Conservation (phyloP, 2,113 vertebrate genomes). For the Chitala chitala region DNA sequence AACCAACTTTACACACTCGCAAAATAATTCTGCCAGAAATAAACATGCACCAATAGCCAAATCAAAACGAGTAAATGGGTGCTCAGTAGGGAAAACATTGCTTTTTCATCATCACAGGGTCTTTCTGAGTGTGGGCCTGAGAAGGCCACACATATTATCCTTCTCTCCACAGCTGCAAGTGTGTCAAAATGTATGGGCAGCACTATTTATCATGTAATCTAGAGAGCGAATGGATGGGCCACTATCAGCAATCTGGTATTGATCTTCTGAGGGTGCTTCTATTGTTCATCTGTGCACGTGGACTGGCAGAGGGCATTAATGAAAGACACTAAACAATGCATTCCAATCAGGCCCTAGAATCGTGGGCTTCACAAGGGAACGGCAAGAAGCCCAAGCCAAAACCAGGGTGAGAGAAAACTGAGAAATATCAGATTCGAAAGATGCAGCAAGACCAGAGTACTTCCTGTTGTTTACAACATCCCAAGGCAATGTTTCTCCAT, state of each 20-base stretch:
- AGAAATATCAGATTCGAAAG: neutral
- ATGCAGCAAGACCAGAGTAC: neutral
- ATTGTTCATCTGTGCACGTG: slow-evolving; percentile 91
- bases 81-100: neutral
- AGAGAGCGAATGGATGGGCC: slow-evolving; percentile 89
- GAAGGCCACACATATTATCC: slow-evolving; percentile 53
- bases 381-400: slow-evolving; percentile 13
- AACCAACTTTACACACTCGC: neutral
- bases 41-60: too few relatives aligned
- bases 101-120: slow-evolving; percentile 18
- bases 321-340: slow-evolving; percentile 94
- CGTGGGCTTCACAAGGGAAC: slow-evolving; percentile 39
- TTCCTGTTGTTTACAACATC: neutral
- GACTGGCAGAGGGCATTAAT: slow-evolving; percentile 93
- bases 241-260: slow-evolving; percentile 99
- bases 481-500: neutral
- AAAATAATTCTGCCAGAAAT: neutral
- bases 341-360: slow-evolving; percentile 71
- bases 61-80: too few relatives aligned
- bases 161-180: slow-evolving; percentile 66
- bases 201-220: slow-evolving; percentile 99
- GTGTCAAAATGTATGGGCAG: slow-evolving; percentile 84
- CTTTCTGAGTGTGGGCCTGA: slow-evolving; percentile 40
- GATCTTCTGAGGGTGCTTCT: slow-evolving; percentile 80
- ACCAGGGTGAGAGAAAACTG: slow-evolving; percentile 47